Percentiles rank a stretch among this genome's conserved stretches.
Conservation (phyloP, 2,888 invertebrate species). For the Mamestra brassicae region DNA sequence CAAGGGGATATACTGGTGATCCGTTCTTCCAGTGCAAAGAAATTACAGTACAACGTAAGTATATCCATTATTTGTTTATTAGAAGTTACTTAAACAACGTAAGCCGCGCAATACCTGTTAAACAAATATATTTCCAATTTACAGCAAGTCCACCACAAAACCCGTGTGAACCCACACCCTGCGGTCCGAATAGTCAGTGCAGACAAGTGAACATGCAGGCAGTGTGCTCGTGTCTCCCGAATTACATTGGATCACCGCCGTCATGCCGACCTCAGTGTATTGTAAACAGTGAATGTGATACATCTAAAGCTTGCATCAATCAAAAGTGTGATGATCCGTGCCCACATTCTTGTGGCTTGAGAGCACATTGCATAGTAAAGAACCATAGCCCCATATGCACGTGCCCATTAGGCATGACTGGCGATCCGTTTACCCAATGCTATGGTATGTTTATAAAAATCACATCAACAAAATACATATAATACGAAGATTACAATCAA, state of each 20-base stretch:
- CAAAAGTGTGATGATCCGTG: conserved; percentile 97
- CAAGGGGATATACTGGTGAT: conserved; percentile 94
- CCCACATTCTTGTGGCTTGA: conserved; percentile 96
- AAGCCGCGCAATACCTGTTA: not conserved
- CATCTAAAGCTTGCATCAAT: conserved; percentile 95
- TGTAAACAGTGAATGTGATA: conserved; percentile 96
- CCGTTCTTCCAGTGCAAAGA: conserved; percentile 95
- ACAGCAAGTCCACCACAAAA: conserved; percentile 89
- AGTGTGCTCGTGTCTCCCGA: conserved; percentile 95
- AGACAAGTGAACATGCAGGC: conserved; percentile 95
- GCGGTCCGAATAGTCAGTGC: conserved; percentile 97
- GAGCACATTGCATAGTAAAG: conserved; percentile 95
- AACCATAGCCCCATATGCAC: conserved; percentile 97
- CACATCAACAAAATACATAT: not conserved
- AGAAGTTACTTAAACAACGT: not conserved
- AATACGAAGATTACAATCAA: not conserved
- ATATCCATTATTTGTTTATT: not conserved
- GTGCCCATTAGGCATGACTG: conserved; percentile 95
- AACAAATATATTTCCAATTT: conserved; percentile 58
- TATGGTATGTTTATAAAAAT: conserved; percentile 90
- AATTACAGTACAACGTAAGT: conserved; percentile 85
- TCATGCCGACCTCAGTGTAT: conserved; percentile 96
- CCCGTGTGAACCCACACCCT: conserved; percentile 96
- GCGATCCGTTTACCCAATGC: conserved; percentile 96
- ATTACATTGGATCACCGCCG: conserved; percentile 95